These are phyloP conservation scores for Clytia hemisphaerica DNA, from an alignment of 30 jellyfish, hydroid and myxozoan genomes.

Conservation along the genomic window DNA sequence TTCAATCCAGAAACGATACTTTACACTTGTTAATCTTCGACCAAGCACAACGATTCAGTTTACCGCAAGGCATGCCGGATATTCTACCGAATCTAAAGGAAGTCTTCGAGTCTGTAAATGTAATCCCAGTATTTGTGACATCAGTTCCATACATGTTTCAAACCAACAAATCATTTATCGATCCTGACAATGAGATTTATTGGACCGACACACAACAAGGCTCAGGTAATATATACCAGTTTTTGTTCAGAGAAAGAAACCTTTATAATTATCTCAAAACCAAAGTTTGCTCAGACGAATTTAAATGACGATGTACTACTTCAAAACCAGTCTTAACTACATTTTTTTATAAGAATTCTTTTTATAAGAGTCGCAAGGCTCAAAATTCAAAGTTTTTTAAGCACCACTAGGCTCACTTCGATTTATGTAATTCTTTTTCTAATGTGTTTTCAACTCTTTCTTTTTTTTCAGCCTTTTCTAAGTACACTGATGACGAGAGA, in stretches of 20 bases:
- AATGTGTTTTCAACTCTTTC: neutral
- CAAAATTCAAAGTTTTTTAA: no score
- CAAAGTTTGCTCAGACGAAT: neutral
- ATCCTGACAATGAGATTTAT: slow-evolving; percentile 83
- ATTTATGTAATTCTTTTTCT: neutral
- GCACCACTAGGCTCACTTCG: no score
- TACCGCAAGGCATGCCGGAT: slow-evolving; percentile 96
- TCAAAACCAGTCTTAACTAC: no score
- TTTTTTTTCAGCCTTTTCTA: neutral
- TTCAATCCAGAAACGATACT: slow-evolving; percentile 31
- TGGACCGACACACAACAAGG: slow-evolving; percentile 76
- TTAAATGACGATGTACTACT: neutral
- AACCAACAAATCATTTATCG: slow-evolving; percentile 74
- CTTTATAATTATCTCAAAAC: neutral
- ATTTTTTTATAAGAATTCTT: no score
- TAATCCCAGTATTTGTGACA: slow-evolving; percentile 67
- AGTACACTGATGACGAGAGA: slow-evolving; percentile 43
- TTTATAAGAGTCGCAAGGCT: no score
- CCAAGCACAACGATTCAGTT: slow-evolving; percentile 71
- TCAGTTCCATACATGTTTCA: slow-evolving; percentile 88
- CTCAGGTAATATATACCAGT: slow-evolving; percentile 28
- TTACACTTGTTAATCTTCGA: slow-evolving; percentile 56
- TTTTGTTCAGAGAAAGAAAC: neutral
- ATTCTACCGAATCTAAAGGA: slow-evolving; percentile 67
- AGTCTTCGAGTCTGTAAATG: slow-evolving; percentile 73